These are phyloP conservation scores for Trichomalopsis sarcophagae DNA, from an alignment of 1,140 invertebrate species.

Conservation along the genomic window DNA sequence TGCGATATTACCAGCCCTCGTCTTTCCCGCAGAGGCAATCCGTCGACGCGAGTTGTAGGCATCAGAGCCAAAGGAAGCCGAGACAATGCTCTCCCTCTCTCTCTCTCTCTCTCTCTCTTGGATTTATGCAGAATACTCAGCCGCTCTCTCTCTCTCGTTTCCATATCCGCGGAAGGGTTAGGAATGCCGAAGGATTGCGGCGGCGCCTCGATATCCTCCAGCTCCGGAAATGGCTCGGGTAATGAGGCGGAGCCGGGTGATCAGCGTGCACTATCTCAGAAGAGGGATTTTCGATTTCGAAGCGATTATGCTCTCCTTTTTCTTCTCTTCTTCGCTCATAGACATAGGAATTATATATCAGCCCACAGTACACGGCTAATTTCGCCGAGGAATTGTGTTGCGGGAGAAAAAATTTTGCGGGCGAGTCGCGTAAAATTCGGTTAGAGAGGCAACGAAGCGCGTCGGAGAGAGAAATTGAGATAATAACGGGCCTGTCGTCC, in stretches of 20 bases:
- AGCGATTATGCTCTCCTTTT: not conserved
- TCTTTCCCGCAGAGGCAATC: slow-evolving; percentile 9
- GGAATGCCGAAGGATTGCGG: slow-evolving; percentile 8
- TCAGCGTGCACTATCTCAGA: not conserved
- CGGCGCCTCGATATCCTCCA: not conserved
- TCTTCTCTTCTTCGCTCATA: no score
- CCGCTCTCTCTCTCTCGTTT: not conserved
- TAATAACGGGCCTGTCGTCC: slow-evolving; percentile 47
- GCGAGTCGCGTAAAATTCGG: slow-evolving; percentile 7
- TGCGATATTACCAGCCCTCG: slow-evolving; percentile 62
- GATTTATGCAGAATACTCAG: not conserved
- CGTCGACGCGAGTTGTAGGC: slow-evolving; percentile 36
- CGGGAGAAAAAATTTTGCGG: not conserved
- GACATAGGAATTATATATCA: no score
- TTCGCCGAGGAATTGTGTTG: no score
- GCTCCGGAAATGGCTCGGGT: not conserved
- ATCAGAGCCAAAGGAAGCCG: slow-evolving; percentile 56
- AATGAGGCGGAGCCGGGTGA: not conserved
- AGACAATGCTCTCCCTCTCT: slow-evolving; percentile 58
- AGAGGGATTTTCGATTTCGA: not conserved
- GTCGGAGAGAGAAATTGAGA: slow-evolving; percentile 43
- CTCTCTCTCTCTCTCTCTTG: no score
- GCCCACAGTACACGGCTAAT: no score
- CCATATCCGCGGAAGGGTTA: slow-evolving; percentile 1
- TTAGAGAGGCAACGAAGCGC: slow-evolving; percentile 22